Evolutionary conservation across 1,140 invertebrate species (phyloP), one percentile per base, ranked within the genome.

Genomic region (Drosophila kurseongensis): DNA sequence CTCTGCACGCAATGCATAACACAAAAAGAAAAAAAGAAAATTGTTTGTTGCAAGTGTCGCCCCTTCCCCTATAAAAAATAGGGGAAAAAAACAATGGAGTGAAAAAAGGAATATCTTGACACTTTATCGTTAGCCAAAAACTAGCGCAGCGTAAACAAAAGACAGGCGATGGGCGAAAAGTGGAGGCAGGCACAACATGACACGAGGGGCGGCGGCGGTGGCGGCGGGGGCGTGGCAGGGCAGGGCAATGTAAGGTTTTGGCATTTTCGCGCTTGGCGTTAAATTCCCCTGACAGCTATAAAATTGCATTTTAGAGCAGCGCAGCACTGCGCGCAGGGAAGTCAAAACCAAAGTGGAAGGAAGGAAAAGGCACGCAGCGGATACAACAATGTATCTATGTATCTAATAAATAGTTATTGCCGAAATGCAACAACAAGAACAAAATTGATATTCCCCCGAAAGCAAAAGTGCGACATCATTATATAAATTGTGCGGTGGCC

Each of bases 351-450:
- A 42, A 80, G 48, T 51, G 44, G 67, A 62, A 16, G 63, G 44
- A 66, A 35, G 36, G 23, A 61, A 14, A 51, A 51, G 56, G 59
- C 60, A 68, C 62, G 48, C 71, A 69, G 54, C 52, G 63, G 41
- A 84, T 74, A 88, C 80, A 78, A 62, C 80, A 78, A 60, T 79
- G 83, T 88, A 85, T 71, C 75, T 76, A 66, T 89, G 84, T 86
- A 89, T 84, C 84, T 89, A 89, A 89, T 89, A 89, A 89, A 89
- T 89, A 89, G 84, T 89, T 89, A 89, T 89, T 80, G 84, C 74
- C 84, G 44, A 71, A 89, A 73, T 78, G 82, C 76, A 78, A 36
- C 50, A 80, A 57, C 65, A 74, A 55, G 18, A 56, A 78, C 79
- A 89, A 89, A 84, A 89, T 89, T 89, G 84, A 89, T 89, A 89